These are phyloP conservation scores for Sylvietta virens DNA, from an alignment of 2,113 vertebrate species.

Conservation along the genomic window DNA sequence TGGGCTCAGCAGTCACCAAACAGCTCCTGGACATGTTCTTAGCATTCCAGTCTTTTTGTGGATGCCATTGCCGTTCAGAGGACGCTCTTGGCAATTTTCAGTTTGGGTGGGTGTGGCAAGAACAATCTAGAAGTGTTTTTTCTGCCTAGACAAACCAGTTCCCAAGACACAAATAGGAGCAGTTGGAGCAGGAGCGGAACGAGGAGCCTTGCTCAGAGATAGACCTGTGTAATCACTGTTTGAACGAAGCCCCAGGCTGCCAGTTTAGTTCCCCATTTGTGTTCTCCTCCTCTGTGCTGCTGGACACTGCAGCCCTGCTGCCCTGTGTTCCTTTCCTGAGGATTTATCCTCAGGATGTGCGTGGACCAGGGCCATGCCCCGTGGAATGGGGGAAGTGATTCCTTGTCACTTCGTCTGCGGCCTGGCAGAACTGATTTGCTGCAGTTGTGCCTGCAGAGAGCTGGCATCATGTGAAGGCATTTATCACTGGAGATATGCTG, in stretches of 20 bases:
- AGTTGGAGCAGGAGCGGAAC: background rate
- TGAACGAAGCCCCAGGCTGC: background rate
- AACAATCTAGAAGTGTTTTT: background rate
- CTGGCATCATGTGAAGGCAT: background rate
- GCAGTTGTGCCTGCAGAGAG: background rate
- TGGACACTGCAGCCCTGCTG: background rate
- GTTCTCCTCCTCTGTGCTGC: background rate
- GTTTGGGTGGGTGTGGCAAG: background rate
- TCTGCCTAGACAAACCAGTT: background rate
- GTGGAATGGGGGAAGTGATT: background rate
- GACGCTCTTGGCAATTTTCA: background rate
- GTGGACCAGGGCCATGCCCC: background rate
- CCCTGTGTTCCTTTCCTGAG: background rate
- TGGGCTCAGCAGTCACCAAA: background rate
- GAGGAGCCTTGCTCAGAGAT: background rate
- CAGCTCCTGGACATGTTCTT: background rate
- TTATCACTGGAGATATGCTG: background rate
- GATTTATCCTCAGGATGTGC: background rate
- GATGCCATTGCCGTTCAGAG: background rate
- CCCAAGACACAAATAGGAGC: background rate
- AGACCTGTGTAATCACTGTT: background rate
- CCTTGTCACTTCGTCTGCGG: background rate
- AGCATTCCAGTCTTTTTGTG: background rate
- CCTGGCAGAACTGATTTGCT: background rate
- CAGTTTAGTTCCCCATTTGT: background rate